phyloP scores from a whole-genome alignment of 2,888 invertebrate genomes.

The Perithous albicinctus region DNA sequence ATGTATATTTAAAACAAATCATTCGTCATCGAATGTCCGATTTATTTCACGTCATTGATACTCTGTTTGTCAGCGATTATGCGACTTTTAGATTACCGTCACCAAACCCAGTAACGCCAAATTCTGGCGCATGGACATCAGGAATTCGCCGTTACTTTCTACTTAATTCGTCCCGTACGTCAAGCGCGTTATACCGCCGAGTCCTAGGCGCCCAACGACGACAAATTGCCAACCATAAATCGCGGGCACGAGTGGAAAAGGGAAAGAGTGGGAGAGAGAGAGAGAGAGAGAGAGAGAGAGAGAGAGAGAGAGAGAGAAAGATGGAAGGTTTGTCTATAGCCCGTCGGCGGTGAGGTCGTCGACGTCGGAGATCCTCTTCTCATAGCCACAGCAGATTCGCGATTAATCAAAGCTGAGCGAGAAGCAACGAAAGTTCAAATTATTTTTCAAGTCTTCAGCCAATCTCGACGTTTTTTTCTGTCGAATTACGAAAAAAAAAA shows the following conservation, averaged over 20 bases:
- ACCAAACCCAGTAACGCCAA: slow-evolving; percentile 33
- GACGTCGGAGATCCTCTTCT: slow-evolving; percentile 41
- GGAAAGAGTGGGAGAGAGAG: slow-evolving; percentile 3
- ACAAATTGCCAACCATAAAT: slow-evolving; percentile 75
- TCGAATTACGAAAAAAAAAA: slow-evolving; percentile 18
- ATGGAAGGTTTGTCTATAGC: background rate
- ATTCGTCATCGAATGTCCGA: background rate
- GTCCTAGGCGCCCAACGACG: slow-evolving; percentile 63
- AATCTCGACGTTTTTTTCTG: slow-evolving; percentile 26
- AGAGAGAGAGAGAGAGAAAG: slow-evolving; percentile 8
- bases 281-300: background rate
- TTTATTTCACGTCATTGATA: slow-evolving; percentile 29
- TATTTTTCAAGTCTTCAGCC: slow-evolving; percentile 54
- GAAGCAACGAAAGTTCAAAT: slow-evolving; percentile 41
- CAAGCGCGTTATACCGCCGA: slow-evolving; percentile 65
- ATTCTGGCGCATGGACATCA: slow-evolving; percentile 41
- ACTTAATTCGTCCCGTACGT: slow-evolving; percentile 66
- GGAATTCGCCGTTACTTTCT: slow-evolving; percentile 61
- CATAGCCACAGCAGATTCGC: slow-evolving; percentile 5
- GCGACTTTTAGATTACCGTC: slow-evolving; percentile 50
- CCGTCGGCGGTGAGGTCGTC: slow-evolving; percentile 20
- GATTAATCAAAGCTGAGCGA: slow-evolving; percentile 60
- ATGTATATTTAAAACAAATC: too few relatives aligned
- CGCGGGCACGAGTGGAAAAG: slow-evolving; percentile 51
- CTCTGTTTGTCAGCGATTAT: slow-evolving; percentile 35